phyloP scores from a whole-genome alignment of 2,113 vertebrate species.

The Mugil cephalus region DNA sequence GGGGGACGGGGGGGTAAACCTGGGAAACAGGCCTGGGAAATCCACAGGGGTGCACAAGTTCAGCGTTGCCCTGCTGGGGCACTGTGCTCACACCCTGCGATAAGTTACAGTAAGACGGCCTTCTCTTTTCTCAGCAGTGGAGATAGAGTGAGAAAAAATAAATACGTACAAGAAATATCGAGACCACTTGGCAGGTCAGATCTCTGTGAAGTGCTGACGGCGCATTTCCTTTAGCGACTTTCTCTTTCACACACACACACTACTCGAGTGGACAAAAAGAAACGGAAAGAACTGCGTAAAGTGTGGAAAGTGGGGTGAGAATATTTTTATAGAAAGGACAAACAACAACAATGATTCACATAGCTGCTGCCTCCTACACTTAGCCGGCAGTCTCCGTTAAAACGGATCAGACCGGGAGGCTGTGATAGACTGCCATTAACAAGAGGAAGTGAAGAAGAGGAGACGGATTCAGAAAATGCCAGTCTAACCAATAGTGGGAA shows the following conservation, averaged over 20 bases:
- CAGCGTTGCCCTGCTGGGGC: constrained; percentile 60
- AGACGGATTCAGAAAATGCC: constrained; percentile 46
- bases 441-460: constrained; percentile 11
- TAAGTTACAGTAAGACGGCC: constrained; percentile 70
- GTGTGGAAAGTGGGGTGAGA: constrained; percentile 2
- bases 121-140: constrained; percentile 60
- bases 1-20: constrained; percentile 63
- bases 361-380: constrained; percentile 32
- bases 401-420: not conserved
- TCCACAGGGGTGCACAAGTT: constrained; percentile 68
- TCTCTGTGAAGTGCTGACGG: constrained; percentile 34
- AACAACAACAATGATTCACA: constrained; percentile 30
- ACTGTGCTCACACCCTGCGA: constrained; percentile 49
- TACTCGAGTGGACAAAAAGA: constrained; percentile 7
- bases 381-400: not conserved
- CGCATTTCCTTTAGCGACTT: constrained; percentile 37
- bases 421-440: constrained; percentile 33
- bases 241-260: constrained; percentile 25
- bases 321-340: constrained; percentile 25
- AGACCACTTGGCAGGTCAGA: constrained; percentile 19
- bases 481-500: constrained; percentile 58
- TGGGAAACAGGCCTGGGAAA: constrained; percentile 82
- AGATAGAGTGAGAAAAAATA: constrained; percentile 39
- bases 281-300: not conserved
- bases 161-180: constrained; percentile 38